Evolutionary conservation across 2,113 vertebrate species (phyloP).

Genomic region (Natator depressus): DNA sequence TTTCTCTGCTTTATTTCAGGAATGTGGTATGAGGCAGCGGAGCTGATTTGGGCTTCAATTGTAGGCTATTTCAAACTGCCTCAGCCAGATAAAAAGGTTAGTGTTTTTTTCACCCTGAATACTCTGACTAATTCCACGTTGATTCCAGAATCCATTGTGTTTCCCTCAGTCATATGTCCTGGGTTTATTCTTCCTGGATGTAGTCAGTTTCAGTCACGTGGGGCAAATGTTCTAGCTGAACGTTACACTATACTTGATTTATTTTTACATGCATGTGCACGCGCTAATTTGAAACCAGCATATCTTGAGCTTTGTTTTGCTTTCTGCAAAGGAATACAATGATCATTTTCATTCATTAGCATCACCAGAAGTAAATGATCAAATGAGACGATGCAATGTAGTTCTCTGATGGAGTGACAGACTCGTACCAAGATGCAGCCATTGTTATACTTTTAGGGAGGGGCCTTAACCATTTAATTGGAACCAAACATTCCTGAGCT

Average conservation of each 20-base stretch:
- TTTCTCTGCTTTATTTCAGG: slow-evolving; percentile 77
- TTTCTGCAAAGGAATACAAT: not conserved
- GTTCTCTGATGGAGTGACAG: not conserved
- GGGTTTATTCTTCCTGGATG: not conserved
- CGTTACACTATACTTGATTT: not conserved
- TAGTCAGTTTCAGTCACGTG: not conserved
- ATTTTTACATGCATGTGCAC: not conserved
- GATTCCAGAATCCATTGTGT: not conserved
- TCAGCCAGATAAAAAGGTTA: slow-evolving; percentile 93
- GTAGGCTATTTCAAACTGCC: slow-evolving; percentile 89
- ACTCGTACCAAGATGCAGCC: not conserved
- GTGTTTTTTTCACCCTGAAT: not conserved
- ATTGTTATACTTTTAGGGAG: not conserved
- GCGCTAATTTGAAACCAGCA: not conserved
- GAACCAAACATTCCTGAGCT: fast-evolving
- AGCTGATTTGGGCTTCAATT: slow-evolving; percentile 90
- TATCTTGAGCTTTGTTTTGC: not conserved
- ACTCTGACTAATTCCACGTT: not conserved
- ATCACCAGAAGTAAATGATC: not conserved
- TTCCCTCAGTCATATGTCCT: not conserved
- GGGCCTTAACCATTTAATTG: fast-evolving
- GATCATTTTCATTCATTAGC: slow-evolving; percentile 13
- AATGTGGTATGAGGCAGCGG: slow-evolving; percentile 94
- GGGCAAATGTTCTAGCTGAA: not conserved
- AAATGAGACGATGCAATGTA: not conserved